Evolutionary conservation across 2,797 vertebrate species (phyloP).

Genomic region (Kryptopterus vitreolus): DNA sequence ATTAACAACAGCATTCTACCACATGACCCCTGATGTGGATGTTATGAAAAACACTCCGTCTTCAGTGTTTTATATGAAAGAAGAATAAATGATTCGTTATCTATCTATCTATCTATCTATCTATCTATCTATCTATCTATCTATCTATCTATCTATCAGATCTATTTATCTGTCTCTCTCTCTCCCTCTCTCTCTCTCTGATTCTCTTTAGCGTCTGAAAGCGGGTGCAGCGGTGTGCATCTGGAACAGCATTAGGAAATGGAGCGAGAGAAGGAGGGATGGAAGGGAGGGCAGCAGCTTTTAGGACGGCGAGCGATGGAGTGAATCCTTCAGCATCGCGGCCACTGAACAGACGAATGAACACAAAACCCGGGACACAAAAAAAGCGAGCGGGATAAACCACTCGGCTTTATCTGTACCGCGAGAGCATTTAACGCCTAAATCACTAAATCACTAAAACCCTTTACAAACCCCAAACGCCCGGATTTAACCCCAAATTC

Average conservation of each 20-base stretch:
- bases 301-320: conserved; percentile 34
- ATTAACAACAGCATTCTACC: no score
- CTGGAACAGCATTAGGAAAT: conserved; percentile 30
- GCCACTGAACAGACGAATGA: conserved; percentile 42
- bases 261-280: conserved; percentile 36
- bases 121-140: neutral
- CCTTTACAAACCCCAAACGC: neutral
- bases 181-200: neutral
- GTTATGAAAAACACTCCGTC: no score
- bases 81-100: no score
- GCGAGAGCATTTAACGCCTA: neutral
- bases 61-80: neutral
- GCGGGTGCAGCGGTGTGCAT: conserved; percentile 13
- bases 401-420: conserved; percentile 26
- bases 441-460: conserved; percentile 4
- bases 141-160: neutral
- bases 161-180: no score
- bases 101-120: no score
- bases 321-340: conserved; percentile 35
- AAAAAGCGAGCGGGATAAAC: conserved; percentile 35
- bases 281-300: conserved; percentile 22
- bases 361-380: conserved; percentile 37
- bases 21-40: neutral
- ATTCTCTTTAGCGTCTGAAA: neutral
- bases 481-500: no score